Evolutionary conservation across 1,140 invertebrate genomes (phyloP).

Genomic region (Dendroctonus valens): DNA sequence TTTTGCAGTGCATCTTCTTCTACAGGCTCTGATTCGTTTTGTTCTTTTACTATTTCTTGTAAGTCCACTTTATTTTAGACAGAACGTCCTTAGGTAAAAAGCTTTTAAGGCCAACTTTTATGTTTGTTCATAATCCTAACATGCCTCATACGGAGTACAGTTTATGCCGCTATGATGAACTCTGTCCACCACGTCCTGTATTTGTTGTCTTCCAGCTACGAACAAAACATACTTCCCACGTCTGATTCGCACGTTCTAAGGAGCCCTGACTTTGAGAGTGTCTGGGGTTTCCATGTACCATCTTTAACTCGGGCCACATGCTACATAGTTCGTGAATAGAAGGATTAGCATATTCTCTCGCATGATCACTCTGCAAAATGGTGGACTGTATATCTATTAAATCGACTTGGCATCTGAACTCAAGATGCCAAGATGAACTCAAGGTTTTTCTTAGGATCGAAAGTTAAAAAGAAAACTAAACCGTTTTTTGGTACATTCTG

Average conservation of each 20-base stretch:
- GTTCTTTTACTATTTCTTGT: no score
- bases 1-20: no score
- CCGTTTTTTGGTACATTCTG: constrained; percentile 35
- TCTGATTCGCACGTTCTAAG: no score
- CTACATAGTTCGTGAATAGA: constrained; percentile 44
- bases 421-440: no score
- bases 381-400: constrained; percentile 40
- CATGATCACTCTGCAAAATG: constrained; percentile 45
- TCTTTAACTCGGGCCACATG: no score
- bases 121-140: constrained; percentile 44
- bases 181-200: constrained; percentile 37
- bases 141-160: constrained; percentile 42
- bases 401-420: constrained; percentile 45
- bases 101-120: constrained; percentile 25
- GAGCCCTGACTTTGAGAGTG: no score
- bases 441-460: no score
- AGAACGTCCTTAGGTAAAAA: constrained; percentile 23
- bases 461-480: constrained; percentile 39
- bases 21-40: no score
- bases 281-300: no score
- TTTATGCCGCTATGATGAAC: constrained; percentile 40
- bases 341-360: constrained; percentile 43
- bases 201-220: constrained; percentile 39
- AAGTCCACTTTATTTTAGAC: constrained; percentile 13
- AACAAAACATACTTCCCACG: constrained; percentile 34